Conservation (phyloP, 2,797 vertebrate genomes). For the Mormyrus hasselquistii region DNA sequence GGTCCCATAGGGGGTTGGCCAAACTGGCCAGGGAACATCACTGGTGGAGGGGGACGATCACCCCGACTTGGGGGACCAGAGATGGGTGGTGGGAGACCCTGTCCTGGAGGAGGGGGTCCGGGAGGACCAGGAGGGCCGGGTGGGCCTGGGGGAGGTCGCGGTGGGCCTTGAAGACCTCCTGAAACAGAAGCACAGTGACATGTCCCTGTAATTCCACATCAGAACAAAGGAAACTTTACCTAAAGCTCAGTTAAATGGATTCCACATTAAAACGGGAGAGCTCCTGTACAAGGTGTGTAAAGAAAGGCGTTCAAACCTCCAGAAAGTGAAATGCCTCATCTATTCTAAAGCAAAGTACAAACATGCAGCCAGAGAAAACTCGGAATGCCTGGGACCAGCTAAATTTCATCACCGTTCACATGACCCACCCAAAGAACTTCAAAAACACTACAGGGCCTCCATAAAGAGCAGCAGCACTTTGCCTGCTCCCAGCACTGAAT, state of each 20-base stretch:
- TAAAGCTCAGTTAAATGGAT: not conserved
- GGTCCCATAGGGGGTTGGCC: constrained; percentile 87
- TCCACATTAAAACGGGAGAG: not conserved
- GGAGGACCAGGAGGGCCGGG: constrained; percentile 87
- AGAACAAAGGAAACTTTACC: not conserved
- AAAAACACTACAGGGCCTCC: not conserved
- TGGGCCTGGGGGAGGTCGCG: constrained; percentile 88
- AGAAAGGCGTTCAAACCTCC: not conserved
- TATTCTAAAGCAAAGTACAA: not conserved
- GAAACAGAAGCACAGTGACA: not conserved
- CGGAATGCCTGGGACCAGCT: not conserved
- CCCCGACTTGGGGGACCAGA: constrained; percentile 89
- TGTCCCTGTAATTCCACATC: not conserved
- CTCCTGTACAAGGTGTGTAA: not conserved
- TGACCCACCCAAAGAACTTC: not conserved
- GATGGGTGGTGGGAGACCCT: constrained; percentile 86
- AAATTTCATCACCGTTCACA: not conserved
- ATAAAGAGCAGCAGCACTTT: not conserved
- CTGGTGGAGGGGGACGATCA: constrained; percentile 91
- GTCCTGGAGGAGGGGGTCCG: constrained; percentile 84
- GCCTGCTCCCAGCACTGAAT: not conserved
- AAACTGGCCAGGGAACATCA: constrained; percentile 94
- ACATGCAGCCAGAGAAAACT: not conserved
- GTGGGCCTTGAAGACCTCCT: constrained; percentile 74
- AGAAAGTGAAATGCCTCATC: not conserved